A percentile compares a stretch with the other conserved stretches of the same genome.
Conservation (phyloP, 35 echinoderm and acorn worm genomes). For the Nesometra sesokonis region DNA sequence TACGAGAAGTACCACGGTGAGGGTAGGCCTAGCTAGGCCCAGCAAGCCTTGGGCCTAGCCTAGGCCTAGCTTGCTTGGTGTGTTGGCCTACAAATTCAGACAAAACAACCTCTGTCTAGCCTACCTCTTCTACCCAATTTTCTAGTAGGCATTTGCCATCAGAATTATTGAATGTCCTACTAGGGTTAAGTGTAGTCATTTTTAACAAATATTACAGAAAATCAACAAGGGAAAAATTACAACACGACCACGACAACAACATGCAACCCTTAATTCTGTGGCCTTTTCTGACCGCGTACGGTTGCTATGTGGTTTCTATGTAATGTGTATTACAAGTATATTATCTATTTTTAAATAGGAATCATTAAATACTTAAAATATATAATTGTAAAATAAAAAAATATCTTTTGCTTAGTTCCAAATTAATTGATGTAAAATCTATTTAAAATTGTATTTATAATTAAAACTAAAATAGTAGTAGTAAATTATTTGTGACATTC, state of each 20-base stretch:
- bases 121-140: slow-evolving; percentile 98
- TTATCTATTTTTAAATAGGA: background rate
- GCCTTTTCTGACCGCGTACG: background rate
- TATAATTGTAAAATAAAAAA: background rate
- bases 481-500: too few species aligned
- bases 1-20: too few species aligned
- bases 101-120: background rate
- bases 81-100: background rate
- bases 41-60: too few species aligned
- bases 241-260: too few species aligned
- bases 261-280: too few species aligned
- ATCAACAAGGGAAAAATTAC: too few species aligned
- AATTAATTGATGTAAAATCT: too few species aligned
- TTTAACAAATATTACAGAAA: too few species aligned
- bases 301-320: background rate
- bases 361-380: background rate
- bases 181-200: slow-evolving; percentile 56
- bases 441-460: too few species aligned
- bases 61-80: background rate
- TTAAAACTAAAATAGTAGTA: too few species aligned
- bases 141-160: slow-evolving; percentile 82
- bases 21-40: too few species aligned
- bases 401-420: too few species aligned
- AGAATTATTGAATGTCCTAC: slow-evolving; percentile 81
- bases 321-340: background rate